Evolutionary conservation across 2,888 invertebrate species (phyloP), one percentile per base, ranked within the genome.

Genomic region (Calliopum simillimum): DNA sequence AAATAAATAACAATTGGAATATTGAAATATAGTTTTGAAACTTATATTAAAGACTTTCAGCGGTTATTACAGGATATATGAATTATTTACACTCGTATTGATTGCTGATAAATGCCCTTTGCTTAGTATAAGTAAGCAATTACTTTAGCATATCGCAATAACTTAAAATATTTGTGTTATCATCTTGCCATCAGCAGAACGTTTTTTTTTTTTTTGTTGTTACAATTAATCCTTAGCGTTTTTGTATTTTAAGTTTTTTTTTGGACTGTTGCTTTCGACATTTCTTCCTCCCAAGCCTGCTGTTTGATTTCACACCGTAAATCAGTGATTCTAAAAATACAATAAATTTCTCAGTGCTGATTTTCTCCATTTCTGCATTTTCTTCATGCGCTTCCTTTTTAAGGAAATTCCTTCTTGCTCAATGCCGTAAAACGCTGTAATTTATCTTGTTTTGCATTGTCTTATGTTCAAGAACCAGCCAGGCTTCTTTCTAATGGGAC

Each of bases 301-400:
- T 66, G 66, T 66, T 66, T 47, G 19, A 44, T 16, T 66, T 66
- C 66, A 47, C 66, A 56, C 58, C 66, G 56, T 66, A 66, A 66
- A 66, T 66, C 33, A 33, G 33, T 33, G 33, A 6, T 33, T 33
- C 33, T 33, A 33, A 6, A 33, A 33, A 33, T 5, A 33, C 8
- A 33, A 33, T 33, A 33, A 33, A 33, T 33, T 33, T 3, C 33
- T 33, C 33, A 33, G 33, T 8, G 33, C 33, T 33, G 33, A n/a
- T 33, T 33, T 33, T 33, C 8, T 8, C 33, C 33, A 33, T 33
- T 6, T 33, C 2, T 33, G 8, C 8, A 33, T 33, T 33, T 33
- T 33, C 33, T 33, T 2, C 33, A 4, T 33, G 33, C 6, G 33
- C 33, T 33, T 33, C 8, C 33, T 8, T 2, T 8, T 33, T 33